phyloP scores from a whole-genome alignment of 2,888 invertebrate genomes.

The Parascotia fuliginaria region DNA sequence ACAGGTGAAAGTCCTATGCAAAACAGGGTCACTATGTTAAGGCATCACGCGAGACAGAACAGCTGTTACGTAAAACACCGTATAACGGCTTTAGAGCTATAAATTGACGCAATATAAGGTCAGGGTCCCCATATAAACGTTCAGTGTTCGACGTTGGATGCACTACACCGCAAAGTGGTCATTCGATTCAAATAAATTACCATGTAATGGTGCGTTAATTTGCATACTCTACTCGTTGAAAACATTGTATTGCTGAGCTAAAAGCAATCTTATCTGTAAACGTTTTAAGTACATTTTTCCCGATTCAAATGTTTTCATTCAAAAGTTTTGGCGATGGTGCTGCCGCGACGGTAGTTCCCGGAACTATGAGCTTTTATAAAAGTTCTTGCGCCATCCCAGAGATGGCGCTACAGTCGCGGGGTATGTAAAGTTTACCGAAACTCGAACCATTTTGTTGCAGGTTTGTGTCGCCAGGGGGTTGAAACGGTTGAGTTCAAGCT shows the following conservation, averaged over 20 bases:
- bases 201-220: slow-evolving; percentile 84
- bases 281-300: slow-evolving; percentile 50
- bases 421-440: slow-evolving; percentile 22
- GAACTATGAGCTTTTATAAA: slow-evolving; percentile 71
- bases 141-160: slow-evolving; percentile 76
- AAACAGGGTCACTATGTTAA: slow-evolving; percentile 70
- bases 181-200: slow-evolving; percentile 86
- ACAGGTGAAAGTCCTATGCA: slow-evolving; percentile 73
- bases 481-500: slow-evolving; percentile 48
- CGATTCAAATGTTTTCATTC: slow-evolving; percentile 65
- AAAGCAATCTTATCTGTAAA: slow-evolving; percentile 56
- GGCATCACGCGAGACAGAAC: slow-evolving; percentile 66
- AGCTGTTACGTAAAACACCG: slow-evolving; percentile 81
- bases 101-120: slow-evolving; percentile 85
- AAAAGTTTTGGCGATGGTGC: slow-evolving; percentile 69
- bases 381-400: slow-evolving; percentile 72
- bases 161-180: slow-evolving; percentile 84
- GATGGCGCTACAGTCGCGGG: slow-evolving; percentile 66
- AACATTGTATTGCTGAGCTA: slow-evolving; percentile 48
- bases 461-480: slow-evolving; percentile 38
- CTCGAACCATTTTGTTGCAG: slow-evolving; percentile 45
- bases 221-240: slow-evolving; percentile 77
- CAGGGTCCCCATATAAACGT: slow-evolving; percentile 83
- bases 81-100: slow-evolving; percentile 78
- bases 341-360: slow-evolving; percentile 57